Percentiles rank a stretch among this genome's conserved stretches.
Evolutionary conservation across 2,888 invertebrate species (phyloP).

Genomic region (Philopedon plagiatum): DNA sequence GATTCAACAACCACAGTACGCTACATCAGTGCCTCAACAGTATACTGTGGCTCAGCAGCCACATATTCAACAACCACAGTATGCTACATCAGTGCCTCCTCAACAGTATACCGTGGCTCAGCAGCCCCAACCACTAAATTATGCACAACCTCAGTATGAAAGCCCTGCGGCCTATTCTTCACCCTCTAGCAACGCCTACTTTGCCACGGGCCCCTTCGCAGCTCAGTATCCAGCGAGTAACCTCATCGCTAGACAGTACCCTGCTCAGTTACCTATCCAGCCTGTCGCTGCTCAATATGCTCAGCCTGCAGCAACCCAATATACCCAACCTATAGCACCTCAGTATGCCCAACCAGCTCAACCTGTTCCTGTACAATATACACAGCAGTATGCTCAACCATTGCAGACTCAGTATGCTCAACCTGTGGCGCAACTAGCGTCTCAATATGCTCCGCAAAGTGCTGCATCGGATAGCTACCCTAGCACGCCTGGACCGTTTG

Average conservation of each 20-base stretch:
- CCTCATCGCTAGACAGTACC: neutral
- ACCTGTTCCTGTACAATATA: neutral
- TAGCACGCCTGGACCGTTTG: slow-evolving; percentile 17
- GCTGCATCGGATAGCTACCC: neutral
- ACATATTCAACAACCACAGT: too few species aligned
- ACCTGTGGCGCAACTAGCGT: neutral
- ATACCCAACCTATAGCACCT: neutral
- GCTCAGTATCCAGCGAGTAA: slow-evolving; percentile 8
- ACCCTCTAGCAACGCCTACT: slow-evolving; percentile 33
- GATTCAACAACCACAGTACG: slow-evolving; percentile 1
- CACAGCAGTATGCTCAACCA: neutral
- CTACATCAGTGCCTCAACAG: neutral
- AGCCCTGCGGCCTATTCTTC: slow-evolving; percentile 1
- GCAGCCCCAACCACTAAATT: too few species aligned
- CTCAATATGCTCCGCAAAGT: neutral
- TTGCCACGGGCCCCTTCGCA: slow-evolving; percentile 44
- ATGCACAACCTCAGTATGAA: neutral
- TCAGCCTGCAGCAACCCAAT: neutral
- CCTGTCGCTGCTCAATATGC: neutral
- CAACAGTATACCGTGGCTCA: slow-evolving; percentile 2
- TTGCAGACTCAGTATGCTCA: neutral
- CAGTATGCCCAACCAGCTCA: slow-evolving; percentile 8
- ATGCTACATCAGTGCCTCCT: neutral
- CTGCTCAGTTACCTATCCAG: neutral
- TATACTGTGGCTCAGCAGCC: neutral